phyloP scores from a whole-genome alignment of 2,888 invertebrate species.

The Eucera pruinosa region DNA sequence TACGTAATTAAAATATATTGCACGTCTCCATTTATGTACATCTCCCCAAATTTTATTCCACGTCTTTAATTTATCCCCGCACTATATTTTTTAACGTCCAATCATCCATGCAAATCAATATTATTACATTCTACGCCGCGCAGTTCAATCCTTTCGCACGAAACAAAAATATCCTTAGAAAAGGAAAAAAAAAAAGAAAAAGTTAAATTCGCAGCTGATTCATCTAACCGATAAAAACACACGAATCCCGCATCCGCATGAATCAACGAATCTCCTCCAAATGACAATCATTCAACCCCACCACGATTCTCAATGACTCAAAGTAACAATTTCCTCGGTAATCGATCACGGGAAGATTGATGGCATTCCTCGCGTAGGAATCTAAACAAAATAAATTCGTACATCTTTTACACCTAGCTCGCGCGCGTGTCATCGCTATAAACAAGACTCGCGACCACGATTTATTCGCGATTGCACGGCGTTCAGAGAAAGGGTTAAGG shows the following conservation, averaged over 20 bases:
- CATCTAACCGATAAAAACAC: neutral
- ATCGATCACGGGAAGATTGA: constrained; percentile 12
- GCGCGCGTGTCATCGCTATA: constrained; percentile 47
- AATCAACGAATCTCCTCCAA: constrained; percentile 6
- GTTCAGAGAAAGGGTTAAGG: constrained; percentile 69
- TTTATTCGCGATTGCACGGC: constrained; percentile 61
- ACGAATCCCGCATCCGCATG: too few species aligned
- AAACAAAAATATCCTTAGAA: neutral
- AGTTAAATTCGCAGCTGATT: too few species aligned
- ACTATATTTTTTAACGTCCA: too few species aligned
- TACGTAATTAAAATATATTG: too few species aligned
- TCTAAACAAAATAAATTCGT: constrained; percentile 24
- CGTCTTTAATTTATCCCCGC: neutral
- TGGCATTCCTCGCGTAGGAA: neutral
- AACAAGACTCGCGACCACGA: constrained; percentile 54
- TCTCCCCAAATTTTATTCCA: too few species aligned
- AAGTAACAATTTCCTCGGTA: neutral
- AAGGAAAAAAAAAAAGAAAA: neutral
- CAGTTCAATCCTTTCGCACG: too few species aligned
- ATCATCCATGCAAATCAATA: neutral
- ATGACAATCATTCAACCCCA: constrained; percentile 10
- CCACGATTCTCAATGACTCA: neutral
- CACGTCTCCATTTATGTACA: too few species aligned
- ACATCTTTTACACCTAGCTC: neutral
- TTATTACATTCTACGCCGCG: neutral